Evolutionary conservation across 2,888 invertebrate genomes (phyloP), one percentile per base, ranked within the genome.

Genomic region (Dyspetes luteomarginatus): DNA sequence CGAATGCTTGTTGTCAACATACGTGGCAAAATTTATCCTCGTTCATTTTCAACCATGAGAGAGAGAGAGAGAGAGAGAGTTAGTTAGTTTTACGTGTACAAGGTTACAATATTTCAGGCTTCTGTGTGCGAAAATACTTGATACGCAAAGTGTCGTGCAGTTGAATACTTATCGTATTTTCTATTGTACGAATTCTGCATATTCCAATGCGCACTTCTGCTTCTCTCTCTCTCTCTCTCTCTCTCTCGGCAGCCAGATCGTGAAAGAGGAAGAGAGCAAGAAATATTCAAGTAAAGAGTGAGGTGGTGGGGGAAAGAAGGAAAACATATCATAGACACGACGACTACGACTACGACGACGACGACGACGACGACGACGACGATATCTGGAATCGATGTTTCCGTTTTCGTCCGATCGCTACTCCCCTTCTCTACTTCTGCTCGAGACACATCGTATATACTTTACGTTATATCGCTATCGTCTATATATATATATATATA

Each of bases 331-430:
- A 64, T 5, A 19, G 30, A n/a, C 36, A 64, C 62, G 52, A 36
- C 60, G 41, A 60, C 71, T 28, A 56, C 72, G 71, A 60, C 72
- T 58, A 64, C 69, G 71, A 30, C 71, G 30, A 45, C 62, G 58
- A 55, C 69, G 50, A 50, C 71, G 77, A 56, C 73, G 65, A 30
- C 74, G 60, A 58, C 62, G 24, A 43, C 72, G 60, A 78, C 78
- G 78, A 79, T 79, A 79, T 79, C 78, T 79, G 78, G 74, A 79
- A 79, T 79, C 79, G 79, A 79, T 79, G 79, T 74, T 79, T 75
- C 74, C 79, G 74, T 75, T 79, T 79, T 65, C 52, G 75, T 79
- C 43, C 79, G 75, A 79, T 71, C 73, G 68, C 36, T 55, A 28
- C 43, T 45, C 56, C 36, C 36, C 41, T 12, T n/a, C 60, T 12